phyloP scores from a whole-genome alignment of 2,888 invertebrate genomes.

The Pollenia labialis region DNA sequence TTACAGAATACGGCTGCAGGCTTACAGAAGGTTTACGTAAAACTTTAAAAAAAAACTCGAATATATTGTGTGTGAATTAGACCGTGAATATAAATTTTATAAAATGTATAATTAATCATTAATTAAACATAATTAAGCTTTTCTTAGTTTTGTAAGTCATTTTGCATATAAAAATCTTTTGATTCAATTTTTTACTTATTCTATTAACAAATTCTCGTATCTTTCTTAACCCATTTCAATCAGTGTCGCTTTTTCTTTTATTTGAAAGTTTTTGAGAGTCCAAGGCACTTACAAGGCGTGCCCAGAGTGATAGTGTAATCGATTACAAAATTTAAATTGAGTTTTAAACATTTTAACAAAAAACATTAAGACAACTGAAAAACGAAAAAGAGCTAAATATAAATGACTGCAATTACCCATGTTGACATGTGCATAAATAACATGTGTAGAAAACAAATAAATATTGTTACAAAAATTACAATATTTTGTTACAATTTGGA shows the following conservation, averaged over 20 bases:
- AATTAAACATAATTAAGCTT: too few species aligned
- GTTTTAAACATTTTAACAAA: constrained; percentile 50
- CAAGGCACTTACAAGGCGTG: constrained; percentile 39
- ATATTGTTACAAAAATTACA: constrained; percentile 56
- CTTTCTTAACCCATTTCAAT: not conserved
- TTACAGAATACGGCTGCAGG: too few species aligned
- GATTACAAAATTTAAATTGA: constrained; percentile 65
- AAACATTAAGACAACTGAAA: constrained; percentile 9
- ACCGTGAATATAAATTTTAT: too few species aligned
- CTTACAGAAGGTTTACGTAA: too few species aligned
- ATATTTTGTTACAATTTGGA: constrained; percentile 71
- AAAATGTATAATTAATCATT: too few species aligned
- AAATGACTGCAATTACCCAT: constrained; percentile 68
- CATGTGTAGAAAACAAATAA: constrained; percentile 65
- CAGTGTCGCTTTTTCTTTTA: not conserved
- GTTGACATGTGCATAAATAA: constrained; percentile 71
- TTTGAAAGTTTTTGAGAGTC: not conserved
- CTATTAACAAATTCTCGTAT: not conserved
- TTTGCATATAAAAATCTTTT: too few species aligned
- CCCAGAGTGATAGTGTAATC: constrained; percentile 50
- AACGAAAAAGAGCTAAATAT: constrained; percentile 14
- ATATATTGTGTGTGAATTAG: too few species aligned
- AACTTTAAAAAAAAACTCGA: too few species aligned
- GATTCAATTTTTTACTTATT: too few species aligned
- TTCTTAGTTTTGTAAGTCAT: too few species aligned